Evolutionary conservation across 2,797 vertebrate genomes (phyloP), one percentile per base, ranked within the genome.

Genomic region (Anolis apletophallus): DNA sequence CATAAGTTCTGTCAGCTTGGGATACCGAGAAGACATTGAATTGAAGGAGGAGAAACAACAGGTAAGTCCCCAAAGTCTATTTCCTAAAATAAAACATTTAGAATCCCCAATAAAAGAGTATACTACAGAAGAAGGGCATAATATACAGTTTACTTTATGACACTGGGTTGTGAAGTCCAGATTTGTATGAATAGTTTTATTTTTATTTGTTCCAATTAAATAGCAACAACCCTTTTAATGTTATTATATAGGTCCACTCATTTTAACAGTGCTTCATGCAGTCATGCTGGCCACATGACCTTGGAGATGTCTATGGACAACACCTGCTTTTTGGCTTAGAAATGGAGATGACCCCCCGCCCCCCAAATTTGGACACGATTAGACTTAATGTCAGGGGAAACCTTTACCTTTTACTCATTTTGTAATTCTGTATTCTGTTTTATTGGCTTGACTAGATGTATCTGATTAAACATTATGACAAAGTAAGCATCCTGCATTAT

Each of bases 31-130:
- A 50, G 75, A 77, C 16, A 69, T 3, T 74, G 57, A 89, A 26
- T 29, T 72, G 73, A 69, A 64, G 0, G 59, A 6, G 50, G 5
- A 61, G 0, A 19, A 2, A 2, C 2, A 86, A 61, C 59, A 90
- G 88, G 91, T 93, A 91, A 94, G 89, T 2, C 52, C 3, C 57
- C 4, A 85, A 83, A 80, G 72, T 29, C 40, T 61, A 83, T 82
- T 78, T 46, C 73, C 55, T 84, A n/a, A 2, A 69, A 5, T 17
- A 1, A 81, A 61, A 52, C 1, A 5, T 0, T 61, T 54, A 75
- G 5, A 21, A 76, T 23, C 1, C 11, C 10, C 17, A 2, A 40
- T 29, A 16, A 10, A 74, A 80, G 64, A 77, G 86, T 50, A 1
- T 0, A 85, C 85, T 14, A 69, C 87, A 57, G 4, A 87, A 89